Evolutionary conservation across 2,888 invertebrate species (phyloP).

Genomic region (Ramazzottius varieornatus): DNA sequence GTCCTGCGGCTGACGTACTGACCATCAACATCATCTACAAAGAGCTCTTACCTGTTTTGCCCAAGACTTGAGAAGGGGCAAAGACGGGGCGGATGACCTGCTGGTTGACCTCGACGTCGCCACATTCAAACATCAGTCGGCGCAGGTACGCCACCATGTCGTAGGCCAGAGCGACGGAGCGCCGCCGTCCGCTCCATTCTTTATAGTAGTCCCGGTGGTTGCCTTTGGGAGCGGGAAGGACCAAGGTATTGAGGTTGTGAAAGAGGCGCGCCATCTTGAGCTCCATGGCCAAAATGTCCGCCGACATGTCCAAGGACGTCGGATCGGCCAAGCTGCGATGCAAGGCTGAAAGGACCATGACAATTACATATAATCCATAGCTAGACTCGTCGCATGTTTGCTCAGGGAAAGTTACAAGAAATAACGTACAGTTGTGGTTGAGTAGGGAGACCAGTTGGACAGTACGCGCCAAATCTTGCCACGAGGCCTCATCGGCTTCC

Average conservation of each 20-base stretch:
- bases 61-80: background rate
- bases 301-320: background rate
- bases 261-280: background rate
- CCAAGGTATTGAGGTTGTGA: background rate
- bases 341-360: background rate
- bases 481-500: background rate
- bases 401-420: too few species aligned
- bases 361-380: too few species aligned
- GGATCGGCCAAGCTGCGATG: background rate
- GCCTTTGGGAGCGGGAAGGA: background rate
- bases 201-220: background rate
- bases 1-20: background rate
- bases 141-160: background rate
- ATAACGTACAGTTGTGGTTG: background rate
- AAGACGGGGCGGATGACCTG: background rate
- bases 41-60: background rate
- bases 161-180: background rate
- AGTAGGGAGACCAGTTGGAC: background rate
- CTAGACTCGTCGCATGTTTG: too few species aligned
- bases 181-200: background rate
- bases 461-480: background rate
- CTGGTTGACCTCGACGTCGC: background rate
- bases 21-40: background rate
- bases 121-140: background rate
- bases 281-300: background rate